Evolutionary conservation across 2,797 vertebrate species (phyloP).

Genomic region (Eulemur coronatus): DNA sequence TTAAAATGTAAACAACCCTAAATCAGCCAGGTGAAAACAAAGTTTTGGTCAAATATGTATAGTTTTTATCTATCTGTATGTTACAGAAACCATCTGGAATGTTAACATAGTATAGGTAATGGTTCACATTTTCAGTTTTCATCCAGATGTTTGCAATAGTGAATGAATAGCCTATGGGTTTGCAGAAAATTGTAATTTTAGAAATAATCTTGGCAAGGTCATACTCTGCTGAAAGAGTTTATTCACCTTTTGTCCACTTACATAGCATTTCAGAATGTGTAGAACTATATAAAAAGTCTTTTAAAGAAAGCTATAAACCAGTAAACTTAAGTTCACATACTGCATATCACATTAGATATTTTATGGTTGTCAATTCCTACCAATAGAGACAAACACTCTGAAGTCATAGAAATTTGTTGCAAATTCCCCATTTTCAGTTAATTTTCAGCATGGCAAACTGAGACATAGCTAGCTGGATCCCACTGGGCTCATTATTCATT

Average conservation of each 20-base stretch:
- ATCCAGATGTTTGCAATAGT: background rate
- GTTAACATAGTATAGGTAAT: background rate
- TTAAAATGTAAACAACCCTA: background rate
- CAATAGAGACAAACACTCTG: background rate
- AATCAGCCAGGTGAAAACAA: background rate
- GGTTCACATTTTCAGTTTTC: background rate
- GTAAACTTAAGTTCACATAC: background rate
- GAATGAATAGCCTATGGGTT: background rate
- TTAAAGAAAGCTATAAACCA: background rate
- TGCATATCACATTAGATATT: background rate
- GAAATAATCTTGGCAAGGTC: background rate
- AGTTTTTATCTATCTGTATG: background rate
- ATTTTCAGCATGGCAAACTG: constrained; percentile 16
- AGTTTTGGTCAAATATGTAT: background rate
- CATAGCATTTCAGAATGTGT: constrained; percentile 1
- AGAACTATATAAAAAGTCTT: background rate
- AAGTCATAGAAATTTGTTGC: background rate
- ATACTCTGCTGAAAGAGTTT: background rate
- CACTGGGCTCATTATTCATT: constrained; percentile 34
- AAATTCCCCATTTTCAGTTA: constrained; percentile 35
- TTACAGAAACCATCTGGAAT: background rate
- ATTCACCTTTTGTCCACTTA: background rate
- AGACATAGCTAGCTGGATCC: background rate
- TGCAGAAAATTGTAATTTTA: background rate
- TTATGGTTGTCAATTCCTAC: background rate